Evolutionary conservation across 2,888 invertebrate species (phyloP).

Genomic region (Drosophila pullipes): DNA sequence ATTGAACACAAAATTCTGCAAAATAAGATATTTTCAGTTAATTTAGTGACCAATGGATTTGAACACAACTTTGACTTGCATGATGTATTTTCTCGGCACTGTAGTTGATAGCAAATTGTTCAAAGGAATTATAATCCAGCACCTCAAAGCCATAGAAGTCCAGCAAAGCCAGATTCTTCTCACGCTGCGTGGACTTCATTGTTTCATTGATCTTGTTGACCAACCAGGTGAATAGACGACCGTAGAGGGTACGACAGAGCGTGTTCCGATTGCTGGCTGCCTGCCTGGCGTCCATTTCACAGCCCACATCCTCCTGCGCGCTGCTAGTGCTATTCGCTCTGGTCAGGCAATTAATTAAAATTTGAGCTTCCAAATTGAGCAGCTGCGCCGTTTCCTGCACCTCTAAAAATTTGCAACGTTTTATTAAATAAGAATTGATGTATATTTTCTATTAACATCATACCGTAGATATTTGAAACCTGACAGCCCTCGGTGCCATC

Average conservation of each 20-base stretch:
- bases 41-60: neutral
- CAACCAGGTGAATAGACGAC: slow-evolving; percentile 94
- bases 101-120: slow-evolving; percentile 95
- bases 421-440: neutral
- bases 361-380: slow-evolving; percentile 86
- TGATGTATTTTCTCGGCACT: slow-evolving; percentile 96
- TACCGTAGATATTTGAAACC: slow-evolving; percentile 92
- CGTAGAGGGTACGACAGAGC: slow-evolving; percentile 92
- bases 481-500: slow-evolving; percentile 95
- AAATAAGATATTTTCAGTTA: neutral
- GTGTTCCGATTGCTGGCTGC: slow-evolving; percentile 91
- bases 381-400: slow-evolving; percentile 87
- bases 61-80: slow-evolving; percentile 75
- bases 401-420: slow-evolving; percentile 74
- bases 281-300: slow-evolving; percentile 90
- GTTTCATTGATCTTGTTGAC: slow-evolving; percentile 92
- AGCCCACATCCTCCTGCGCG: slow-evolving; percentile 84
- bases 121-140: slow-evolving; percentile 92
- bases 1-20: slow-evolving; percentile 84
- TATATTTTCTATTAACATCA: slow-evolving; percentile 20
- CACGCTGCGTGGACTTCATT: slow-evolving; percentile 88
- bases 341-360: slow-evolving; percentile 85
- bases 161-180: slow-evolving; percentile 89
- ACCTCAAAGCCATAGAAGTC: slow-evolving; percentile 96
- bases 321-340: slow-evolving; percentile 83